Conservation (phyloP, 2,888 invertebrate species). For the Danaus chrysippus region DNA sequence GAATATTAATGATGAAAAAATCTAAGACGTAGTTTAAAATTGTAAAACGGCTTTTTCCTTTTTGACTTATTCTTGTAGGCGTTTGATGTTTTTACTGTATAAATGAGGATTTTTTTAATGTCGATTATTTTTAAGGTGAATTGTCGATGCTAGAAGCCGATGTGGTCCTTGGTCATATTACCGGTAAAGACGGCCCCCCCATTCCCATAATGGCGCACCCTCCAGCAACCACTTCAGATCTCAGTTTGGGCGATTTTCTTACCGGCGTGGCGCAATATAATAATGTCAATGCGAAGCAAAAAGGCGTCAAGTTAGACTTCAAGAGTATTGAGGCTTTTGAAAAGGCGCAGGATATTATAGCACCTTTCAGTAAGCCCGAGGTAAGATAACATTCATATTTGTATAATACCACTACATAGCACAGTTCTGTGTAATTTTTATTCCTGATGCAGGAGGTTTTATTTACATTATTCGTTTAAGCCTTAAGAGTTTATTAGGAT, state of each 20-base stretch:
- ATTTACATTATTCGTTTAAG: too few relatives aligned
- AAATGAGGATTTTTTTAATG: not conserved
- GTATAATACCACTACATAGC: too few relatives aligned
- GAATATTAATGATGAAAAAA: too few relatives aligned
- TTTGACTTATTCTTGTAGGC: not conserved
- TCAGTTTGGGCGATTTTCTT: conserved; percentile 87
- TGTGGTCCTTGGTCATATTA: conserved; percentile 83
- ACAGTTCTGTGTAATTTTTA: too few relatives aligned
- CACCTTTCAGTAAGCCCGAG: conserved; percentile 58
- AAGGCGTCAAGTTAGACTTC: conserved; percentile 94
- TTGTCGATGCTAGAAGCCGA: conserved; percentile 93
- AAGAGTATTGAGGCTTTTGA: conserved; percentile 87
- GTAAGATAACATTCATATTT: conserved; percentile 38
- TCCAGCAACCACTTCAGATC: conserved; percentile 84
- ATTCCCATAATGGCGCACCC: conserved; percentile 94
- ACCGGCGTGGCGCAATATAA: conserved; percentile 75
- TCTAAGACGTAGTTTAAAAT: not conserved
- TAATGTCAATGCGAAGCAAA: conserved; percentile 68
- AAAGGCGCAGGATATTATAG: conserved; percentile 71
- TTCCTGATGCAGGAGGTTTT: too few relatives aligned
- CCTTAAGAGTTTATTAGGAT: too few relatives aligned
- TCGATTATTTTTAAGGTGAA: conserved; percentile 63
- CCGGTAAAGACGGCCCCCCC: conserved; percentile 67
- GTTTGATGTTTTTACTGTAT: not conserved
- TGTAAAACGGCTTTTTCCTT: not conserved